phyloP scores from a whole-genome alignment of 2,113 vertebrate species.

The Tetraodon nigroviridis region DNA sequence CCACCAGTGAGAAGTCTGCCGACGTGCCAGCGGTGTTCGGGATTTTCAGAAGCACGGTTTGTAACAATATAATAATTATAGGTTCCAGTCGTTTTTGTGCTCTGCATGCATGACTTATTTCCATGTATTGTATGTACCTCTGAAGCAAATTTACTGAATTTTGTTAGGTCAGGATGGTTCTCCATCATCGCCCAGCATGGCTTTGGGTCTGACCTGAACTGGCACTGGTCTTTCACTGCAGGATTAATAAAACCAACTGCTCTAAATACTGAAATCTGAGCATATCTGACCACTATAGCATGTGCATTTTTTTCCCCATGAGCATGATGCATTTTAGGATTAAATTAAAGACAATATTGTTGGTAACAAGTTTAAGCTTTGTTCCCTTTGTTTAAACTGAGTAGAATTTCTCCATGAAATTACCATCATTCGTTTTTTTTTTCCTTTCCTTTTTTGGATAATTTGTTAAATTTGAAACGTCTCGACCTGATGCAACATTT shows the following conservation, averaged over 20 bases:
- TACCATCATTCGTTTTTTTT: not conserved
- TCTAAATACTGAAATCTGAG: constrained; percentile 27
- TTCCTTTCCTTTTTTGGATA: not conserved
- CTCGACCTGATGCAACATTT: not conserved
- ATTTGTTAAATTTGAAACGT: not conserved
- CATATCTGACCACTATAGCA: constrained; percentile 14
- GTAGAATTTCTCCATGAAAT: not conserved
- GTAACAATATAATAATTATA: constrained; percentile 1
- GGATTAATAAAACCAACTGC: constrained; percentile 46
- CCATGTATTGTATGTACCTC: not conserved
- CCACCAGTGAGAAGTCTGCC: constrained; percentile 15
- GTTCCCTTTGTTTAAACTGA: no score
- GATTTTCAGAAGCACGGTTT: constrained; percentile 15
- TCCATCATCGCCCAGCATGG: not conserved
- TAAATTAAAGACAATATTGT: no score
- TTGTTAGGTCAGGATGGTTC: constrained; percentile 19
- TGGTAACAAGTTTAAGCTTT: no score
- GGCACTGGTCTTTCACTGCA: constrained; percentile 29
- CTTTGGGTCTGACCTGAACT: constrained; percentile 18
- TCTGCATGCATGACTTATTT: not conserved
- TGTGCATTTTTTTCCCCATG: not conserved
- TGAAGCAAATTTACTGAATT: not conserved
- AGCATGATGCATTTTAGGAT: no score
- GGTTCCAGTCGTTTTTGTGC: not conserved
- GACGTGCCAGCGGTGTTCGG: constrained; percentile 13